Evolutionary conservation across 1,140 invertebrate species (phyloP), one percentile per base, ranked within the genome.

Genomic region (Neuroterus valhalla): DNA sequence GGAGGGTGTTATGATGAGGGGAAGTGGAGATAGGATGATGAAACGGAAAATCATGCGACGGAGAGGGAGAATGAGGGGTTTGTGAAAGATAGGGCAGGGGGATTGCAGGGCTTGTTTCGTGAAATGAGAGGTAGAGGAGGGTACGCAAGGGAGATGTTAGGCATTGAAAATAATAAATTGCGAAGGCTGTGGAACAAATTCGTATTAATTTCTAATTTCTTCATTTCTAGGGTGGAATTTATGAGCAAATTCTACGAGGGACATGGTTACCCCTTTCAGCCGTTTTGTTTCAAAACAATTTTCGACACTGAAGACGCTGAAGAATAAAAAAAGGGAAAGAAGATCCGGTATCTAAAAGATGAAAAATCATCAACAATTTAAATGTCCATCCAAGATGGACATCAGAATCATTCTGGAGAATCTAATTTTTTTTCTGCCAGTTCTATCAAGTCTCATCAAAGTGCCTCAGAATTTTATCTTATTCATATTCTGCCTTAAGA

Each of bases 211-310:
- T 14, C 15, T 2, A 14, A 23, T 11, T 26, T 55, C 11, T 31
- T n/a, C 1, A 38, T 38, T 62, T 62, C 8, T 4, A 62, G 55
- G 96, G 96, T 97, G 8, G 96, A 98, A 86, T 98, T 98, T 87
- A 95, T 99, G 90, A 99, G 97, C 90, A 99, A 99, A 90, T 99
- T 99, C 90, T 99, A 99, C 86, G 87, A 91, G 66, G 98, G 98
- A 26, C 91, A 92, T 66, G 98, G 98, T 2, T 97, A 98, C 84
- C 91, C 93, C 12, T 99, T 99, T 91, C 91, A 94, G 71, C 98
- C 98, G 4, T 99, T 99, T 91, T 96, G 96, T 0, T 99, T 99
- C 89, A 96, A 98, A 91, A 92, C 93, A 31, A 96, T 98, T 82
- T 91, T 98, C 23, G 96, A 96, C 85, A 91, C 93, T 26, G 94